phyloP scores from a whole-genome alignment of 2,113 vertebrate genomes.

The Taurulus bubalis region DNA sequence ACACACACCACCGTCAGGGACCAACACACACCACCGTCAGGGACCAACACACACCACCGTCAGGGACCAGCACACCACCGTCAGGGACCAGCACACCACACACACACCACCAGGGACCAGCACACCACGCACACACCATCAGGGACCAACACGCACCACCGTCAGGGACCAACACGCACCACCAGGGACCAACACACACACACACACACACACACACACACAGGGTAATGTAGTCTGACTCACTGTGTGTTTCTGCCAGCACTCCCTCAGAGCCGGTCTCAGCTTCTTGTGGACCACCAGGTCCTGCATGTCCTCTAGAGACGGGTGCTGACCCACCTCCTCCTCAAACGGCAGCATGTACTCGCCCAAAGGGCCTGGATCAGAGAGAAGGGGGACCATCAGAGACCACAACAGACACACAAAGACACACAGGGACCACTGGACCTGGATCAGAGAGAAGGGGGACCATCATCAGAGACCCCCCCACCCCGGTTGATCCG shows the following conservation, averaged over 20 bases:
- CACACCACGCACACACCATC: too few species aligned
- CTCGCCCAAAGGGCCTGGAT: conserved; percentile 91
- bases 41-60: too few species aligned
- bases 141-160: too few species aligned
- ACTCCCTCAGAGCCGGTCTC: conserved; percentile 90
- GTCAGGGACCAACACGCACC: too few species aligned
- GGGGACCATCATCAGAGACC: neutral
- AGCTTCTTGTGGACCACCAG: conserved; percentile 98
- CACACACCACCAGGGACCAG: too few species aligned
- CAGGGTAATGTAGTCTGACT: conserved; percentile 55
- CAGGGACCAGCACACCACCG: too few species aligned
- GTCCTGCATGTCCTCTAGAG: conserved; percentile 96
- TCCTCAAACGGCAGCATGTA: conserved; percentile 95
- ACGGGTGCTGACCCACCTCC: conserved; percentile 94
- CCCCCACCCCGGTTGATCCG: too few species aligned
- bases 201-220: too few species aligned
- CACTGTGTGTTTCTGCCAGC: conserved; percentile 94
- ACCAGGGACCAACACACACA: neutral
- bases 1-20: too few species aligned
- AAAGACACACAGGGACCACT: neutral
- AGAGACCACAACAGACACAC: neutral
- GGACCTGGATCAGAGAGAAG: neutral
- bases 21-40: too few species aligned
- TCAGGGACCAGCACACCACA: too few species aligned
- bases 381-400: neutral